Conservation (phyloP, 2,888 invertebrate species). For the Drosophila paranaensis region DNA sequence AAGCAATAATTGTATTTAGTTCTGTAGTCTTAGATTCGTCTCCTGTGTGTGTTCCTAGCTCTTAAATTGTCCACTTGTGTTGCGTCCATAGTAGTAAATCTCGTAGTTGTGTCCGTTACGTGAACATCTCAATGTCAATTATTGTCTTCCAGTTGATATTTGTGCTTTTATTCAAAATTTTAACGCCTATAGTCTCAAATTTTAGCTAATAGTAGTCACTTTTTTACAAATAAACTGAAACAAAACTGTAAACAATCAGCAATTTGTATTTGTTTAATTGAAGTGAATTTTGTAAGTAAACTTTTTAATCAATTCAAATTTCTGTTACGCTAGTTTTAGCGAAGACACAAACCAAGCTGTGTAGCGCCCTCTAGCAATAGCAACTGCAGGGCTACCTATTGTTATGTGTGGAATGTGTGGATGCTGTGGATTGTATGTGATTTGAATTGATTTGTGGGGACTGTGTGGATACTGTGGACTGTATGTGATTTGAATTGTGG, state of each 20-base stretch:
- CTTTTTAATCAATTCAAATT: neutral
- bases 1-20: slow-evolving; percentile 45
- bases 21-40: slow-evolving; percentile 28
- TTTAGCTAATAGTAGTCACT: slow-evolving; percentile 38
- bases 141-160: slow-evolving; percentile 63
- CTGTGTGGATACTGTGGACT: too few species aligned
- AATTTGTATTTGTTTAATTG: slow-evolving; percentile 15
- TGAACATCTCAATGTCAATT: slow-evolving; percentile 43
- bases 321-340: neutral
- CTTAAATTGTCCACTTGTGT: slow-evolving; percentile 44
- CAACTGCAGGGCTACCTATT: neutral
- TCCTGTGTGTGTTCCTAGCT: slow-evolving; percentile 68
- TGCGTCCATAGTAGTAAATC: slow-evolving; percentile 69
- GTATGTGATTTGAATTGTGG: too few species aligned
- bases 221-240: slow-evolving; percentile 27
- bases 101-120: slow-evolving; percentile 29
- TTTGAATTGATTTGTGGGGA: neutral
- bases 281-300: neutral
- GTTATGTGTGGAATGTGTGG: slow-evolving; percentile 7
- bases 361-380: slow-evolving; percentile 16
- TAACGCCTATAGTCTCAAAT: slow-evolving; percentile 50
- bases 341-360: neutral
- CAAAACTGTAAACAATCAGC: slow-evolving; percentile 13
- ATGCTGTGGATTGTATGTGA: neutral
- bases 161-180: slow-evolving; percentile 16